Evolutionary conservation across 2,113 vertebrate genomes (phyloP).

Genomic region (Bettongia penicillata): DNA sequence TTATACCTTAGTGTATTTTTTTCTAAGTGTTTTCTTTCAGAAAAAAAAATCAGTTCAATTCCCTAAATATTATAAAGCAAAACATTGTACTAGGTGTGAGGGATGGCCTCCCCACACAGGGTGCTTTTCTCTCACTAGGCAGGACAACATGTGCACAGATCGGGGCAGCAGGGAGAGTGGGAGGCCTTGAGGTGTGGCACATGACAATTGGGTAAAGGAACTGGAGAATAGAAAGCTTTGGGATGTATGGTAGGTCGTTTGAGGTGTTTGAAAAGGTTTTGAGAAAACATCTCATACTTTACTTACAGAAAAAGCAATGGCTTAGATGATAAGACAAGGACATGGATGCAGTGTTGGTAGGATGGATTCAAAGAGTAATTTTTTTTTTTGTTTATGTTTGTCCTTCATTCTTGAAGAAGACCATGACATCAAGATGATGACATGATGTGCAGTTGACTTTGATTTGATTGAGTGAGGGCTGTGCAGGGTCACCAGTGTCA

Average conservation of each 20-base stretch:
- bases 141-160: background rate
- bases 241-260: background rate
- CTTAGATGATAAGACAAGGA: background rate
- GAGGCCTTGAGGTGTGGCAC: background rate
- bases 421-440: too few species aligned
- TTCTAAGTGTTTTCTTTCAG: slow-evolving; percentile 6
- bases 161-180: background rate
- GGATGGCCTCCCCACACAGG: background rate
- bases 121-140: background rate
- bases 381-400: too few species aligned
- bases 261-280: background rate
- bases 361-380: background rate
- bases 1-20: background rate
- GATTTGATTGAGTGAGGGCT: too few species aligned
- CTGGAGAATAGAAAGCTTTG: background rate
- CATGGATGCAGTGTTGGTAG: background rate
- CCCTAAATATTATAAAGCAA: background rate
- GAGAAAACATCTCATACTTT: background rate
- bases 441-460: too few species aligned
- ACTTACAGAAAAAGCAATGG: background rate
- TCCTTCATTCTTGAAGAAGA: too few species aligned
- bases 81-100: background rate
- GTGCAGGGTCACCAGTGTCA: too few species aligned
- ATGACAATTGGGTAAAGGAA: background rate
- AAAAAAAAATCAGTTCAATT: background rate